Conservation (phyloP, 2,888 invertebrate genomes). For the Pherbina coryleti region DNA sequence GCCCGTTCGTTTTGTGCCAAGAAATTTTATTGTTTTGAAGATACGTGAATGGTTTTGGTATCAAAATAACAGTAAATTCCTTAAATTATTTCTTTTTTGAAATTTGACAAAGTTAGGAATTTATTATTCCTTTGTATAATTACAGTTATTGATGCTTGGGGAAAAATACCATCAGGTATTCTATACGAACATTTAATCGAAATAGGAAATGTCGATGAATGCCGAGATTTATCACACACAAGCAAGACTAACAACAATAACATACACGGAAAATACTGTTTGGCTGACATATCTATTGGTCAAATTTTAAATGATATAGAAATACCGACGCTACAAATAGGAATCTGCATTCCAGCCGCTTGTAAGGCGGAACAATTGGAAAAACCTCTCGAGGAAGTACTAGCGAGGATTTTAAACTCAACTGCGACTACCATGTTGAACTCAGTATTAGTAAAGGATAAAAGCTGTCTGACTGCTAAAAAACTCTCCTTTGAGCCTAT, state of each 20-base stretch:
- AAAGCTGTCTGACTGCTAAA: background rate
- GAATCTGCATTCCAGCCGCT: constrained; percentile 55
- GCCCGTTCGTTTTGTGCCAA: too few relatives aligned
- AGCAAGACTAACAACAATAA: background rate
- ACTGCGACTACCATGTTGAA: background rate
- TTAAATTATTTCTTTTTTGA: too few relatives aligned
- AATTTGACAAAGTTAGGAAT: too few relatives aligned
- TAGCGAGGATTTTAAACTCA: background rate
- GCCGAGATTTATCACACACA: constrained; percentile 56
- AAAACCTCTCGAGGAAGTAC: background rate
- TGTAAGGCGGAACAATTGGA: constrained; percentile 46
- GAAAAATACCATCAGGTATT: constrained; percentile 36
- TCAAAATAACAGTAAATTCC: too few relatives aligned
- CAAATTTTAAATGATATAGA: background rate
- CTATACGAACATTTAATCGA: constrained; percentile 63
- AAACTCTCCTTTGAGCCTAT: constrained; percentile 42
- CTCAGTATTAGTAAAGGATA: background rate
- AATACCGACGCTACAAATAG: constrained; percentile 47
- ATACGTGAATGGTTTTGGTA: too few relatives aligned
- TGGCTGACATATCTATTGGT: constrained; percentile 41
- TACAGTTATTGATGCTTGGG: constrained; percentile 54
- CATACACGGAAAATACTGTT: constrained; percentile 54
- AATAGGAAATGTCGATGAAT: constrained; percentile 69
- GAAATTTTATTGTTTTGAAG: too few relatives aligned
- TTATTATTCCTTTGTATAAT: background rate